Conservation (phyloP, 2,113 vertebrate genomes). For the Balaenoptera acutorostrata region DNA sequence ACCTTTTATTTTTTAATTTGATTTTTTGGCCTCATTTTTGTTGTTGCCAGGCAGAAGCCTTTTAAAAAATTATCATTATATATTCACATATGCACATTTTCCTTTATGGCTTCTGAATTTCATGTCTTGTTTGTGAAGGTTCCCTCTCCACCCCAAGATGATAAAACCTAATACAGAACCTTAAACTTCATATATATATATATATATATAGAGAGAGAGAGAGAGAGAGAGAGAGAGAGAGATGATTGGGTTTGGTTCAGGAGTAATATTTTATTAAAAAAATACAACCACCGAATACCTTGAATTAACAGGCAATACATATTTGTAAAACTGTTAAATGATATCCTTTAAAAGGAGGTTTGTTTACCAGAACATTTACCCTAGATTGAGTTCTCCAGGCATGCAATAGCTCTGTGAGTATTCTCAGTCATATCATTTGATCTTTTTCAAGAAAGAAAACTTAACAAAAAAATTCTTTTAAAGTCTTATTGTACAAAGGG, state of each 20-base stretch:
- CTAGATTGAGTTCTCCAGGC: not conserved
- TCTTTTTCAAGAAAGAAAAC: not conserved
- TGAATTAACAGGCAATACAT: not conserved
- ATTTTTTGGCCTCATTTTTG: not conserved
- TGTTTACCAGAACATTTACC: not conserved
- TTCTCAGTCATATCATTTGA: not conserved
- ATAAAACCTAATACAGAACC: not conserved
- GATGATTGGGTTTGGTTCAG: not conserved
- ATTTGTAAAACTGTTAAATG: not conserved
- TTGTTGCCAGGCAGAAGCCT: not conserved
- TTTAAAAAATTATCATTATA: not conserved
- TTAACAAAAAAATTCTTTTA: not conserved
- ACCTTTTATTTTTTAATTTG: not conserved
- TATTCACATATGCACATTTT: not conserved
- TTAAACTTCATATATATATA: not conserved
- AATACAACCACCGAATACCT: not conserved
- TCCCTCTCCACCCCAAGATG: not conserved
- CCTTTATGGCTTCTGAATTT: not conserved
- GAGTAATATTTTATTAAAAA: not conserved
- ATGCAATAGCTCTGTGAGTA: not conserved
- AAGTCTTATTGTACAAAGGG: not conserved
- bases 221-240: no score
- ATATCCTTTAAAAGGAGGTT: not conserved
- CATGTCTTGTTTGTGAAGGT: not conserved
- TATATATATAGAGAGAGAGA: no score